Evolutionary conservation across 2,888 invertebrate species (phyloP).

Genomic region (Temnothorax unifasciatus): DNA sequence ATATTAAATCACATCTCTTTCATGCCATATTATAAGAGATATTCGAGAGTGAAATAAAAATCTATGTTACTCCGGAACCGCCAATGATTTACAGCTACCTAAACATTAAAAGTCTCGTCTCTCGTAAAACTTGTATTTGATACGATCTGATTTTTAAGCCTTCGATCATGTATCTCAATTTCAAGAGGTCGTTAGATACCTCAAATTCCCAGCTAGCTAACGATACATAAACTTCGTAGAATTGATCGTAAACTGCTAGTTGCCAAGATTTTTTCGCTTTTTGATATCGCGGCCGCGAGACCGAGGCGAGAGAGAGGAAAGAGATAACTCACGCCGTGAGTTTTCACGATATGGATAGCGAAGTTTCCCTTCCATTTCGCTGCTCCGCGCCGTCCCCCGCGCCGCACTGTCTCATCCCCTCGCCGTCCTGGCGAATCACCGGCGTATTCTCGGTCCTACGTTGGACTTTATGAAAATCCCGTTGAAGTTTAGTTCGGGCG

Average conservation of each 20-base stretch:
- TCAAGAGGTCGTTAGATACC: neutral
- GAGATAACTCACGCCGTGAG: conserved; percentile 46
- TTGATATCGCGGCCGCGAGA: neutral
- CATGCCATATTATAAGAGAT: neutral
- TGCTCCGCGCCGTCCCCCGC: neutral
- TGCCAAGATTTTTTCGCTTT: conserved; percentile 34
- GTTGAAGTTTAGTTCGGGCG: conserved; percentile 60
- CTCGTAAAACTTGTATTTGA: neutral
- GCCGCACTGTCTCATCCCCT: neutral
- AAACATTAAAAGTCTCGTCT: conserved; percentile 5
- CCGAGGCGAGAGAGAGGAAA: neutral
- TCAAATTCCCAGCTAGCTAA: neutral
- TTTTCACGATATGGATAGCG: conserved; percentile 44
- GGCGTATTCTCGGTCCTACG: conserved; percentile 35
- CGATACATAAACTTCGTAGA: conserved; percentile 33
- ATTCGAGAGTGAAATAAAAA: conserved; percentile 10
- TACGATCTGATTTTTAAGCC: neutral
- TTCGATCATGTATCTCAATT: neutral
- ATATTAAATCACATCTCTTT: conserved; percentile 27
- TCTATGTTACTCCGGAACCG: neutral
- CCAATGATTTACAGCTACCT: neutral
- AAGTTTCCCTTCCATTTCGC: conserved; percentile 54
- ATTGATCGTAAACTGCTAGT: conserved; percentile 36
- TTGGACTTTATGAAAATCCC: conserved; percentile 60
- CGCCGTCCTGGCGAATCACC: conserved; percentile 22